Base-by-base conservation (phyloP, 1,140 invertebrate species). In the Vollenhovia emeryi region DNA sequence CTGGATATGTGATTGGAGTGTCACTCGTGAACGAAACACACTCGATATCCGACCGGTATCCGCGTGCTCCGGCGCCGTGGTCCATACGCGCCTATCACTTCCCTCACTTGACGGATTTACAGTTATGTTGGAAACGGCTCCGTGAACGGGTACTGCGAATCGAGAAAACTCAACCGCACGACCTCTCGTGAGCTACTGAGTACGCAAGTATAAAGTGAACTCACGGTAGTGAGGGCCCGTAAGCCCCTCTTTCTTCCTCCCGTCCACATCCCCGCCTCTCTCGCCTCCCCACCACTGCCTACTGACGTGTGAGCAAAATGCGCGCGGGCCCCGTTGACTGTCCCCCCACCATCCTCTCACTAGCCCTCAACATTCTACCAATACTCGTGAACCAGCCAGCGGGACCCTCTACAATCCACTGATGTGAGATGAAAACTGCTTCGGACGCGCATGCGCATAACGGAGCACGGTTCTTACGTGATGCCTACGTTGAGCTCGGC, bases 161-260 rank as follows among this genome's bases (percentile, higher is more conserved):
- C 73, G 50, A 60, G 40, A 6, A 27, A 45, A 60, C 75, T 57
- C 86, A 69, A 79, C 76, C 86, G 89, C 43, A 24, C 52, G 78
- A 89, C 86, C 90, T 93, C 93, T 93, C 88, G 91, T 91, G 92
- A 92, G 91, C 92, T 92, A 94, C 94, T 94, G 94, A 93, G 88
- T 91, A 86, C 89, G 90, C 91, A 80, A 89, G 64, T 83, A 66
- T n/a, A n/a, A n/a, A 66, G 89, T 76, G 55, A 60, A 52, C 90
- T 91, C 87, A n/a, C n/a, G 89, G 86, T 87, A 64, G 59, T 89
- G 90, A 85, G 88, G 93, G 92, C 92, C 92, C 93, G 92, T 83
- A 87, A 43, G n/a, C 62, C 85, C 78, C 87, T 86, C 75, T 73
- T 18, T 40, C 80, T 71, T 52, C 79, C 80, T 60, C 27, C 66